A percentile compares a stretch with the other conserved stretches of the same genome.
Conservation (phyloP, 2,888 invertebrate species). For the Teinopalpus imperialis region DNA sequence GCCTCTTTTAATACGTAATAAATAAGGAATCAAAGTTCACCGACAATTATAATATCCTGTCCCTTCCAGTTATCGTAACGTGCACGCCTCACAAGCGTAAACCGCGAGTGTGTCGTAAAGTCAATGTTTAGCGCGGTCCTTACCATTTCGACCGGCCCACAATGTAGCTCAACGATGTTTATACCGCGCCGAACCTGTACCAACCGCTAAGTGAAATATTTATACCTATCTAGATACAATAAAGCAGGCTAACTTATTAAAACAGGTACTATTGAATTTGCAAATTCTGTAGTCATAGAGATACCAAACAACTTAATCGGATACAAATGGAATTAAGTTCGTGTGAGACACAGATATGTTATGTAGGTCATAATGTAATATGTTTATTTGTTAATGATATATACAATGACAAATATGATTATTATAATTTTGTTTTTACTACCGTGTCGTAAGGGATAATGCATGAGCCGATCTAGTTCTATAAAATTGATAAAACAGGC, state of each 20-base stretch:
- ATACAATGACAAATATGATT: background rate
- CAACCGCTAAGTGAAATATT: constrained; percentile 30
- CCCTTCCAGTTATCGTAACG: constrained; percentile 38
- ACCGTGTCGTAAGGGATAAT: too few species aligned
- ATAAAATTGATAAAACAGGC: too few species aligned
- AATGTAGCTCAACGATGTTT: constrained; percentile 32
- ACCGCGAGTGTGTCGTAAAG: constrained; percentile 59
- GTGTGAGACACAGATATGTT: background rate
- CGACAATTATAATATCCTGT: constrained; percentile 7
- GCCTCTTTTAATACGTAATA: too few species aligned
- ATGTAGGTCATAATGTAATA: constrained; percentile 19
- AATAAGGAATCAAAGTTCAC: too few species aligned
- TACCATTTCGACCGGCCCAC: constrained; percentile 34
- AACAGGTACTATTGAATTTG: constrained; percentile 26
- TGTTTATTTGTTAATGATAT: constrained; percentile 2
- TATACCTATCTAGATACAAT: constrained; percentile 30
- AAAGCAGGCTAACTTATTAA: constrained; percentile 30
- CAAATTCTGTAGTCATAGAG: constrained; percentile 14
- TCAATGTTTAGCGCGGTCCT: constrained; percentile 53
- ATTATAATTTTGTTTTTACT: constrained; percentile 1
- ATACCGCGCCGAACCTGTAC: constrained; percentile 25
- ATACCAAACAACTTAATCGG: constrained; percentile 25
- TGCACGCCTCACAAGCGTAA: constrained; percentile 48
- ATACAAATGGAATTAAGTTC: constrained; percentile 20
- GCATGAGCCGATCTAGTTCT: too few species aligned